These are phyloP conservation scores for Urocitellus parryii DNA, from an alignment of 2,113 vertebrate species.

Conservation along the genomic window DNA sequence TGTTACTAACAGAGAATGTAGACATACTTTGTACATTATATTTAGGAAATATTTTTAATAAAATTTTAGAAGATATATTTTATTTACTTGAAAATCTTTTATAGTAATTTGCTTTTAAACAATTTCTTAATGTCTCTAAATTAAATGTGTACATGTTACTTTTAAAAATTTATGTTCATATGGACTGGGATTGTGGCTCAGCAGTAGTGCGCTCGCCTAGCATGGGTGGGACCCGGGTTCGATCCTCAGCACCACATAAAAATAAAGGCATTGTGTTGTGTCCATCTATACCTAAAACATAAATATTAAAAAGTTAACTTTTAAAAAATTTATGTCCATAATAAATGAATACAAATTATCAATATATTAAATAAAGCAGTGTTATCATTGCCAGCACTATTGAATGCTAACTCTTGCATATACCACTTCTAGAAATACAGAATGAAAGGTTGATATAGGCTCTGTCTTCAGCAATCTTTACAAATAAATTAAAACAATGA, in stretches of 20 bases:
- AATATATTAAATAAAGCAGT: background rate
- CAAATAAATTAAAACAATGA: background rate
- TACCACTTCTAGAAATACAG: background rate
- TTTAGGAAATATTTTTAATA: slow-evolving; percentile 41
- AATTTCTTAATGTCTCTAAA: slow-evolving; percentile 42
- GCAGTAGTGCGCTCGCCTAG: too few relatives aligned
- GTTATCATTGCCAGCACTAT: background rate
- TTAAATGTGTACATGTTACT: background rate
- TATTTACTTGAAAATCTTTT: slow-evolving; percentile 50
- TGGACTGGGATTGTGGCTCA: too few relatives aligned
- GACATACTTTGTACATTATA: background rate
- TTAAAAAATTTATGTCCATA: background rate
- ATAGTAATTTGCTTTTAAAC: slow-evolving; percentile 44
- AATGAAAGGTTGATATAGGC: background rate
- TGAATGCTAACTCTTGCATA: background rate
- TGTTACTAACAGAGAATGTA: background rate
- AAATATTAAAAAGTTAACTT: background rate
- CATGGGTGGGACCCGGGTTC: too few relatives aligned
- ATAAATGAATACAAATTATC: background rate
- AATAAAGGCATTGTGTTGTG: too few relatives aligned
- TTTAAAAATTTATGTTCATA: background rate
- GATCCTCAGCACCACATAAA: too few relatives aligned
- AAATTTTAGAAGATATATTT: slow-evolving; percentile 6
- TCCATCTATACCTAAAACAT: too few relatives aligned
- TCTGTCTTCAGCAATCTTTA: background rate